phyloP scores from a whole-genome alignment of 2,888 invertebrate genomes.

The Dasysyrphus tricinctus region DNA sequence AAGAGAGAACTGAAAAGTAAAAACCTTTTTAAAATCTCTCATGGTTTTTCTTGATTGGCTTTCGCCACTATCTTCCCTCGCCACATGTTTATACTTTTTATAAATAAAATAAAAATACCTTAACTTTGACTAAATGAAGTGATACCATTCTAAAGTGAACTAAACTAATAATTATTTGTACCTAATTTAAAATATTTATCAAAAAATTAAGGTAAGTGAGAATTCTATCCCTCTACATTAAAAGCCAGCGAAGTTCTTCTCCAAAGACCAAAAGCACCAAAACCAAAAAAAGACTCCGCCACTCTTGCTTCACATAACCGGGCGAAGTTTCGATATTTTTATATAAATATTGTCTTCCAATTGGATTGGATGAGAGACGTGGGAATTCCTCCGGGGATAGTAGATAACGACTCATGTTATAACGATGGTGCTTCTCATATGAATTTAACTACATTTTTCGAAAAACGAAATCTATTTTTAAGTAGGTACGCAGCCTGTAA shows the following conservation, averaged over 20 bases:
- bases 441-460: not conserved
- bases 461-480: conserved; percentile 17
- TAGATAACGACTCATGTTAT: not conserved
- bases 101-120: conserved; percentile 40
- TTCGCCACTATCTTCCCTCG: conserved; percentile 30
- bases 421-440: not conserved
- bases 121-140: conserved; percentile 66
- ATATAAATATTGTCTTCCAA: not conserved
- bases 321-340: conserved; percentile 1
- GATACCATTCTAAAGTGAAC: conserved; percentile 51
- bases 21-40: conserved; percentile 7
- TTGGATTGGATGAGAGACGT: not conserved
- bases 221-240: not conserved
- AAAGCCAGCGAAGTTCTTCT: not conserved
- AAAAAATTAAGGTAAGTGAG: conserved; percentile 49
- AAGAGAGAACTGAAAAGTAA: conserved; percentile 1
- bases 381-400: conserved; percentile 15
- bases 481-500: conserved; percentile 2
- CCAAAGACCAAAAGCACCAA: not conserved
- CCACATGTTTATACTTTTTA: conserved; percentile 71
- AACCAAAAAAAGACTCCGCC: not conserved
- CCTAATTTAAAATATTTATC: conserved; percentile 29
- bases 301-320: conserved; percentile 5
- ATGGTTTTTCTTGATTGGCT: conserved; percentile 28
- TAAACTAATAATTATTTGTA: conserved; percentile 57